Percentiles rank a stretch among this genome's conserved stretches.
Conservation (phyloP, 2,888 invertebrate genomes). For the Panzeria rudis region DNA sequence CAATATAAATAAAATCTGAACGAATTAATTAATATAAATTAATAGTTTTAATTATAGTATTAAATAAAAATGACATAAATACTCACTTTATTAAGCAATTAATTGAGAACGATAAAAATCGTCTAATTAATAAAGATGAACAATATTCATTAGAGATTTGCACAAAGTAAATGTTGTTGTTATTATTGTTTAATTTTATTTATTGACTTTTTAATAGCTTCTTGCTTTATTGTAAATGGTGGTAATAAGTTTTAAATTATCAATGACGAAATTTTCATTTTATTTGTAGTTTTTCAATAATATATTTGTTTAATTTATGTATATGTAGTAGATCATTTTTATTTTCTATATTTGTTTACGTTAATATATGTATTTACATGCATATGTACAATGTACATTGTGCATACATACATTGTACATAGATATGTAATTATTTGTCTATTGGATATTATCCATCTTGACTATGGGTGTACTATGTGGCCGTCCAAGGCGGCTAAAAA, state of each 20-base stretch:
- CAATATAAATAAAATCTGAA: background rate
- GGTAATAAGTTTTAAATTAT: constrained; percentile 16
- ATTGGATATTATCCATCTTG: too few species aligned
- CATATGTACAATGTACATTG: too few species aligned
- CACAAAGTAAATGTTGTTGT: constrained; percentile 16
- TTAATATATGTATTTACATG: background rate
- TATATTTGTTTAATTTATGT: constrained; percentile 24
- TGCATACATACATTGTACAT: background rate
- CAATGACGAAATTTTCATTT: constrained; percentile 24
- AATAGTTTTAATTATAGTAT: constrained; percentile 27
- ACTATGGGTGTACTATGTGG: too few species aligned
- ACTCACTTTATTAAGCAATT: constrained; percentile 43
- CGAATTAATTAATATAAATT: constrained; percentile 9
- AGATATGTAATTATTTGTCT: too few species aligned
- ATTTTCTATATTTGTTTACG: background rate
- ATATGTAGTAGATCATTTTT: background rate
- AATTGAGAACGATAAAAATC: constrained; percentile 41
- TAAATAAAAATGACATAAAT: constrained; percentile 21
- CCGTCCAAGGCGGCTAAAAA: too few species aligned
- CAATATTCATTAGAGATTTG: constrained; percentile 43
- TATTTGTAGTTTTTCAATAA: constrained; percentile 22
- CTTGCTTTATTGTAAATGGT: constrained; percentile 28
- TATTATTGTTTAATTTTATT: constrained; percentile 15
- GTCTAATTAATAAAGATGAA: constrained; percentile 52
- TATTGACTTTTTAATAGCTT: constrained; percentile 15